Percentiles rank a stretch among this genome's conserved stretches.
phyloP scores from a whole-genome alignment of 2,113 vertebrate species.

The Craseonycteris thonglongyai region DNA sequence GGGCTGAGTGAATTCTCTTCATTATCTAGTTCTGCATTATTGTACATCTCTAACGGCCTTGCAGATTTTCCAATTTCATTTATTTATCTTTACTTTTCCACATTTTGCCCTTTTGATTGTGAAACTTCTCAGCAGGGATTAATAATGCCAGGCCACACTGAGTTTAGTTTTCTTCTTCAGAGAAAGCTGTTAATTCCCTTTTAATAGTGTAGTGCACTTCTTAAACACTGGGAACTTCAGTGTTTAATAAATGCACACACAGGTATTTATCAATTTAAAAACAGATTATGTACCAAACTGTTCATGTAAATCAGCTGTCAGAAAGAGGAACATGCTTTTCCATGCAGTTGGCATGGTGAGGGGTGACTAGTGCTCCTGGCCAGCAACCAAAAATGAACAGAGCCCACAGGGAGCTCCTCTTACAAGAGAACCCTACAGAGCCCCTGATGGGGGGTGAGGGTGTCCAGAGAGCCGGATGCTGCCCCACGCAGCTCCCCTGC shows the following conservation, averaged over 20 bases:
- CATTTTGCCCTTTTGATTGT: slow-evolving; percentile 53
- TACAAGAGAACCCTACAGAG: not conserved
- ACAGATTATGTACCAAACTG: not conserved
- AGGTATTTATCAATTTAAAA: slow-evolving; percentile 40
- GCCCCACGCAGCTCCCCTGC: not conserved
- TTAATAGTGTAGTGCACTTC: not conserved
- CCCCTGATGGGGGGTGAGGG: fast-evolving
- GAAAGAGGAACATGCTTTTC: not conserved
- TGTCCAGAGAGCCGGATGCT: not conserved
- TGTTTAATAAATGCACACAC: slow-evolving; percentile 8
- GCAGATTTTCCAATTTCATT: slow-evolving; percentile 31
- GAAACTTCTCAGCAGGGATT: slow-evolving; percentile 47
- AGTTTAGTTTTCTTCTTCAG: slow-evolving; percentile 49
- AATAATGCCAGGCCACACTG: not conserved
- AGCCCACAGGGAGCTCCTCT: not conserved
- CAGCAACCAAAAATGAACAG: not conserved
- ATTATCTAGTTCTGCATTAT: not conserved
- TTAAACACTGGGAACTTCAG: not conserved
- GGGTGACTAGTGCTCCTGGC: not conserved
- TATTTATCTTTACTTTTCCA: slow-evolving; percentile 58
- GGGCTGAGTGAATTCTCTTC: not conserved
- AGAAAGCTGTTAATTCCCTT: slow-evolving; percentile 60
- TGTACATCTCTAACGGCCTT: not conserved
- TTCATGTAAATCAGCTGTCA: not conserved
- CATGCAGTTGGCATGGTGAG: not conserved